Evolutionary conservation across 2,888 invertebrate species (phyloP).

Genomic region (Heliothis peltigera): DNA sequence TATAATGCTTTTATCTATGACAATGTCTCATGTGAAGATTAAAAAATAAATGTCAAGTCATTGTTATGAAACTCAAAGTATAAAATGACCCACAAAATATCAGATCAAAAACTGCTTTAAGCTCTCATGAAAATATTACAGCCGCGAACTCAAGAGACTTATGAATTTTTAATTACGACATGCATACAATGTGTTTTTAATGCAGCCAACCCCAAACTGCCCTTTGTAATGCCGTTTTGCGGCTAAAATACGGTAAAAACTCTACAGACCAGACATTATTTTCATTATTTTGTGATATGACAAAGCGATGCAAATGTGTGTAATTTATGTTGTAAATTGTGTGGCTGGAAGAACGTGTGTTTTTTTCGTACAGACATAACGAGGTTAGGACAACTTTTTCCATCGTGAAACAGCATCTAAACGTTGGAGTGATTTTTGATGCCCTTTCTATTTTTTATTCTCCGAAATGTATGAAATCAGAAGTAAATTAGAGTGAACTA

Average conservation of each 20-base stretch:
- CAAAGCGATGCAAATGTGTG: conserved; percentile 53
- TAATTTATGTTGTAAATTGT: conserved; percentile 60
- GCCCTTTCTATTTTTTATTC: neutral
- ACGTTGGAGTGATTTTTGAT: conserved; percentile 4
- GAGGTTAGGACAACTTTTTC: conserved; percentile 12
- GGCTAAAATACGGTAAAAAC: conserved; percentile 46
- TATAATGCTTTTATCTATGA: too few species aligned
- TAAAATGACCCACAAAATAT: conserved; percentile 2
- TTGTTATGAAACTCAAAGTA: neutral
- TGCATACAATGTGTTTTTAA: conserved; percentile 41
- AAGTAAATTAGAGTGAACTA: too few species aligned
- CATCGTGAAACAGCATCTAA: neutral
- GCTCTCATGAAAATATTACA: neutral
- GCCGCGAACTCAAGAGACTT: conserved; percentile 12
- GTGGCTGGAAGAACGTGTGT: conserved; percentile 18
- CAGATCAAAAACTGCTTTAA: neutral
- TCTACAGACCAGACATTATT: conserved; percentile 26
- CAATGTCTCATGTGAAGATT: too few species aligned
- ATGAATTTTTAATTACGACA: conserved; percentile 24
- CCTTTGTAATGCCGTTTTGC: conserved; percentile 40
- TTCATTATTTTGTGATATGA: conserved; percentile 40
- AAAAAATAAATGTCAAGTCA: neutral
- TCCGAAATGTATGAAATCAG: too few species aligned
- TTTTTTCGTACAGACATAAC: conserved; percentile 11
- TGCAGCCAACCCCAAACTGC: conserved; percentile 37